Conservation (phyloP, 2,888 invertebrate genomes). For the Parnassius apollo region DNA sequence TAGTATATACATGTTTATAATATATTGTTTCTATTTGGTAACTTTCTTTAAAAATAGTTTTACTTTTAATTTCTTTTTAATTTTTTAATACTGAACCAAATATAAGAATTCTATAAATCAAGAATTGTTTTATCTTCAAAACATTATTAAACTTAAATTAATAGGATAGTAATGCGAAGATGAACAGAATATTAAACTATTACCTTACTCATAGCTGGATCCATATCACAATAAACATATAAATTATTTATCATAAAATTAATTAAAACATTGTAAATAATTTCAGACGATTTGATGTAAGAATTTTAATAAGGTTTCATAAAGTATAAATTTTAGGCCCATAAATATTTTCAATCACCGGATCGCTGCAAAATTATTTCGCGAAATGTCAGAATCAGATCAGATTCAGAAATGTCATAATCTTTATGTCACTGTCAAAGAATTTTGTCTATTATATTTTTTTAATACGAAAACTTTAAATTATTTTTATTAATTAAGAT, state of each 20-base stretch:
- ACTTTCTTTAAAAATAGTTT: too few relatives aligned
- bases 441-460: too few relatives aligned
- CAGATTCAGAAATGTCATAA: background rate
- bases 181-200: background rate
- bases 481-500: too few relatives aligned
- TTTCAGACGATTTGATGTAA: background rate
- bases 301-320: background rate
- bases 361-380: constrained; percentile 8
- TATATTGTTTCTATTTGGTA: too few relatives aligned
- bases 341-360: constrained; percentile 9
- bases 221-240: constrained; percentile 12
- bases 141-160: too few relatives aligned
- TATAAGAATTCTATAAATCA: too few relatives aligned
- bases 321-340: constrained; percentile 1
- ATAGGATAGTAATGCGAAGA: too few relatives aligned
- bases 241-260: constrained; percentile 1
- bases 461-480: too few relatives aligned
- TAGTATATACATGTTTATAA: too few relatives aligned
- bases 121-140: too few relatives aligned
- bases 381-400: constrained; percentile 10
- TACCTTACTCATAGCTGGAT: constrained; percentile 21
- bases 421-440: background rate
- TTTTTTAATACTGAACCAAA: too few relatives aligned
- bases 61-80: too few relatives aligned
- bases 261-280: constrained; percentile 18